These are phyloP conservation scores for Drosophila virilis DNA, from an alignment of 1,140 invertebrate species.

Conservation along the genomic window DNA sequence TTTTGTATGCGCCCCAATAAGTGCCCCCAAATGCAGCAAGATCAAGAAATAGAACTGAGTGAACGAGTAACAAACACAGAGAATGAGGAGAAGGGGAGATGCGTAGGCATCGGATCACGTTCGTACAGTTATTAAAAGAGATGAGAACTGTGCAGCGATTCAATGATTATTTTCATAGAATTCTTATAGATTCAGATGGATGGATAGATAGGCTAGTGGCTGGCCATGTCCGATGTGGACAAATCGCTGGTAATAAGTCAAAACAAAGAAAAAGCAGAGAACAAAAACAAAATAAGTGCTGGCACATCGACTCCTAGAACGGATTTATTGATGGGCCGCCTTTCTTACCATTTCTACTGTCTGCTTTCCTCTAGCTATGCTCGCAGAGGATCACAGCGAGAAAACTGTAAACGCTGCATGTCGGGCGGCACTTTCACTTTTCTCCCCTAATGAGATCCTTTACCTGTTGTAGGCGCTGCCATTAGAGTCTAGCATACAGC, in stretches of 20 bases:
- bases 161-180: conserved; percentile 55
- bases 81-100: neutral
- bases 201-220: conserved; percentile 46
- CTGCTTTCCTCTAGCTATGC: neutral
- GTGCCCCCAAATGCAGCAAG: neutral
- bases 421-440: conserved; percentile 71
- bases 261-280: conserved; percentile 22
- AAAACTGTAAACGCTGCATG: conserved; percentile 38
- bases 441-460: conserved; percentile 53
- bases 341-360: conserved; percentile 13
- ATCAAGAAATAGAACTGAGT: neutral
- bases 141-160: conserved; percentile 9
- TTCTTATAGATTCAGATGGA: conserved; percentile 34
- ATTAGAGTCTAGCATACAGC: conserved; percentile 37
- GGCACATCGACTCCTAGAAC: conserved; percentile 27
- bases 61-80: neutral
- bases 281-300: conserved; percentile 12
- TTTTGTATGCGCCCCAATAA: conserved; percentile 20
- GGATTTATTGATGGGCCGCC: conserved; percentile 47
- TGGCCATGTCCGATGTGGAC: conserved; percentile 76
- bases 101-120: conserved; percentile 21
- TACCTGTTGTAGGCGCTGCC: conserved; percentile 41
- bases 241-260: conserved; percentile 77
- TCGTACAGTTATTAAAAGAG: conserved; percentile 38
- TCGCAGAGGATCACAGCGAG: conserved; percentile 10